Evolutionary conservation across 2,113 vertebrate species (phyloP), one percentile per base, ranked within the genome.

Genomic region (Phycodurus eques): DNA sequence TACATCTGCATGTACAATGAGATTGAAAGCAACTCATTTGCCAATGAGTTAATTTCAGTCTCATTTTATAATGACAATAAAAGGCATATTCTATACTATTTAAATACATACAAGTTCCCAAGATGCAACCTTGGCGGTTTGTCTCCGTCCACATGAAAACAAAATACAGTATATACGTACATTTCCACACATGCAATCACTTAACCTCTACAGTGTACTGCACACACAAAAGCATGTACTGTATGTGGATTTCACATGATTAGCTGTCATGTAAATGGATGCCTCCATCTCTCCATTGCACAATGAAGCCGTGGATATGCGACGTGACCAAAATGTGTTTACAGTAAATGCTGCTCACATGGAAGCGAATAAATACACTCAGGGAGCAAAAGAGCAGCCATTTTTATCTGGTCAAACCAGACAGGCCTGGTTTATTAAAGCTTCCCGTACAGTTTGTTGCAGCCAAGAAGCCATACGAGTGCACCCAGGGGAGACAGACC

Each of bases 71-170:
- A 27, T 27, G 27, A 1, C 27, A 27, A 27, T 27, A 27, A 27
- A 27, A 27, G 27, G 27, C 27, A 27, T 27, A 27, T 27, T 27
- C 27, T 27, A 27, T 27, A 14, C 47, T 15, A 49, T 49, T 53
- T 27, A 42, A n/a, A n/a, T n/a, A n/a, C n/a, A n/a, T n/a, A n/a
- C n/a, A n/a, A 27, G 27, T 27, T 27, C 27, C 27, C 27, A 27
- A 27, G 31, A 71, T 64, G 47, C 10, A 19, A 71, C 49, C 53
- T 72, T 70, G 68, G 17, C 35, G 14, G 17, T 63, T 59, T 11
- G 61, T 62, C 49, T 60, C 8, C 22, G 44, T 51, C 19, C 43
- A 8, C 11, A 22, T 35, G 17, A 17, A 15, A 61, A 31, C 6
- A 43, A 19, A 13, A 56, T 20, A 62, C 35, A 6, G 35, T 39